phyloP scores from a whole-genome alignment of 2,113 vertebrate genomes.

The Gopherus evgoodei region DNA sequence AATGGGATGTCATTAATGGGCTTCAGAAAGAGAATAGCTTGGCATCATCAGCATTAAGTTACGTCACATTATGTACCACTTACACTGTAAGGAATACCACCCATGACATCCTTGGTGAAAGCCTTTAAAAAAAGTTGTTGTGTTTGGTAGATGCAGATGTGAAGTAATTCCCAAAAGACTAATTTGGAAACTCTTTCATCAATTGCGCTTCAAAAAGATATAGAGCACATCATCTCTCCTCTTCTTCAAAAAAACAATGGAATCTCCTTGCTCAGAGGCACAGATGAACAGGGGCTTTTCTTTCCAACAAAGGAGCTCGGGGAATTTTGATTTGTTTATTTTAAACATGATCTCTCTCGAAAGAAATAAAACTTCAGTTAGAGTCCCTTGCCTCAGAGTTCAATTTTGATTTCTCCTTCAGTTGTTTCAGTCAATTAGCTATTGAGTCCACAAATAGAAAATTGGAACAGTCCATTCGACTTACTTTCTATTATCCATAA shows the following conservation, averaged over 20 bases:
- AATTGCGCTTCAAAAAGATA: slow-evolving; percentile 44
- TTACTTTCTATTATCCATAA: slow-evolving; percentile 34
- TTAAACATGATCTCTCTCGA: neutral
- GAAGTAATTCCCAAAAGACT: slow-evolving; percentile 62
- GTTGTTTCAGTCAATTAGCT: slow-evolving; percentile 15
- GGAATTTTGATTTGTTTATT: neutral
- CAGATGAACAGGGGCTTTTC: neutral
- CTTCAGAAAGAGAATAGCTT: slow-evolving; percentile 62
- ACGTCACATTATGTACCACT: slow-evolving; percentile 60
- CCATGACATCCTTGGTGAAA: slow-evolving; percentile 71
- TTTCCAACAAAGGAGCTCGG: neutral
- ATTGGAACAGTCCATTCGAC: neutral
- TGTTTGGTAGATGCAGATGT: slow-evolving; percentile 63
- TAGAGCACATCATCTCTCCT: neutral
- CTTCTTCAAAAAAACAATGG: neutral
- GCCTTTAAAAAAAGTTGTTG: slow-evolving; percentile 72
- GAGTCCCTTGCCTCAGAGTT: neutral
- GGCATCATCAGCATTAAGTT: slow-evolving; percentile 69
- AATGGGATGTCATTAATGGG: slow-evolving; percentile 68
- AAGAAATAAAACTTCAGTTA: neutral
- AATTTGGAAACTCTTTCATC: slow-evolving; percentile 36
- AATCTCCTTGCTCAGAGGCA: neutral
- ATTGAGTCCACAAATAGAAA: neutral
- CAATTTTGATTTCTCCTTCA: slow-evolving; percentile 7
- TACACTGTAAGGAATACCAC: slow-evolving; percentile 64